Evolutionary conservation across 2,888 invertebrate species (phyloP).

Genomic region (Polydrusus cervinus): DNA sequence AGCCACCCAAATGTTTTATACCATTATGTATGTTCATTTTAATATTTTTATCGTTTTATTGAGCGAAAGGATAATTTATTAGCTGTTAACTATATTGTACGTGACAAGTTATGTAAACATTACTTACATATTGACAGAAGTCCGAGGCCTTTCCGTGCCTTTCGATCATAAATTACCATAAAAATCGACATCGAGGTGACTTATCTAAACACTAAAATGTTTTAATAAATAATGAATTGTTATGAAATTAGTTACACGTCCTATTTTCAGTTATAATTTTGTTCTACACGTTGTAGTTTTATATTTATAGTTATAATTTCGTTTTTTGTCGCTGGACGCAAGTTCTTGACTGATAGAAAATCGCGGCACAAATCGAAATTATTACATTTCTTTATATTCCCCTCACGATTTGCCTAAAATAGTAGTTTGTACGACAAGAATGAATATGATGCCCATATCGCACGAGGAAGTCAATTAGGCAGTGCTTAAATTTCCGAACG

Average conservation of each 20-base stretch:
- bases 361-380: too few relatives aligned
- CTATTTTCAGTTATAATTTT: neutral
- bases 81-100: slow-evolving; percentile 35
- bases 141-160: slow-evolving; percentile 30
- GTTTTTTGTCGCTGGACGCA: too few relatives aligned
- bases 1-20: slow-evolving; percentile 22
- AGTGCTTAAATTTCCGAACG: too few relatives aligned
- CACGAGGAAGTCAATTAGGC: too few relatives aligned
- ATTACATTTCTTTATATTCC: too few relatives aligned
- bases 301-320: too few relatives aligned
- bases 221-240: slow-evolving; percentile 19
- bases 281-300: neutral
- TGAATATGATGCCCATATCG: too few relatives aligned
- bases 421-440: too few relatives aligned
- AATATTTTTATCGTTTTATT: slow-evolving; percentile 23
- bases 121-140: slow-evolving; percentile 34
- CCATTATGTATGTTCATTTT: slow-evolving; percentile 15
- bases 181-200: slow-evolving; percentile 17
- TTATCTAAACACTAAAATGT: slow-evolving; percentile 9
- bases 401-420: too few relatives aligned
- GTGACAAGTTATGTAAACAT: slow-evolving; percentile 41
- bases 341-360: too few relatives aligned
- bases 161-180: slow-evolving; percentile 33
- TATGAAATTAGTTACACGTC: neutral
- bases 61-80: slow-evolving; percentile 36